Percentiles rank a stretch among this genome's conserved stretches.
These are phyloP conservation scores for Phengaris arion DNA, from an alignment of 2,888 invertebrate genomes.

Conservation along the genomic window DNA sequence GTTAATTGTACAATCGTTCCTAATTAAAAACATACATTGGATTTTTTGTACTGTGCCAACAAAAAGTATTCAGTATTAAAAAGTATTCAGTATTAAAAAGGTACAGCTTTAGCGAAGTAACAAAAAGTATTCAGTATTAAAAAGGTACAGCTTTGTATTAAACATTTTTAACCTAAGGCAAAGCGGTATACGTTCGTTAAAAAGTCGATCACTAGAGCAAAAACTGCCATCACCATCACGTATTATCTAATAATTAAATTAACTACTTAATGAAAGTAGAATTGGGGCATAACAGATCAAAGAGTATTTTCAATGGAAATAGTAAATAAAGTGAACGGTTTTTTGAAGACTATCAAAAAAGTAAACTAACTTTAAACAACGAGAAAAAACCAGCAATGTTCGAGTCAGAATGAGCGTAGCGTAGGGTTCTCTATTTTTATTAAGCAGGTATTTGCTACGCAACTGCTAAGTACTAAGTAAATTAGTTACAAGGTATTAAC, in stretches of 20 bases:
- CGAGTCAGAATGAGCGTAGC: not conserved
- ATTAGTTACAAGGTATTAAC: too few species aligned
- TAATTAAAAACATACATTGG: too few species aligned
- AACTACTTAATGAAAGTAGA: not conserved
- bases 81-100: too few species aligned
- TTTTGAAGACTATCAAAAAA: constrained; percentile 1
- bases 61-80: too few species aligned
- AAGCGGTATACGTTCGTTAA: not conserved
- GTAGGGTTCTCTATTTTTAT: not conserved
- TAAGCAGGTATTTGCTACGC: not conserved
- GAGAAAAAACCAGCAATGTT: not conserved
- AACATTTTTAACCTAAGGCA: not conserved
- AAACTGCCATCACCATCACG: not conserved
- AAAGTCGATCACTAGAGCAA: not conserved
- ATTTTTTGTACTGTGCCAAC: too few species aligned
- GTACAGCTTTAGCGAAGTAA: too few species aligned
- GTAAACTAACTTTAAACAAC: not conserved
- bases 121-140: too few species aligned
- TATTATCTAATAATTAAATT: constrained; percentile 11
- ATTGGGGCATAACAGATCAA: not conserved
- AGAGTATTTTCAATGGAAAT: not conserved
- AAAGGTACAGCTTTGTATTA: too few species aligned
- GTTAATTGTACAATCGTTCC: not conserved
- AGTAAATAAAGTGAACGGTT: constrained; percentile 7
- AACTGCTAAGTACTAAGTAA: not conserved